phyloP scores from a whole-genome alignment of 2,797 vertebrate species.

The Melanotaenia trifasciata region DNA sequence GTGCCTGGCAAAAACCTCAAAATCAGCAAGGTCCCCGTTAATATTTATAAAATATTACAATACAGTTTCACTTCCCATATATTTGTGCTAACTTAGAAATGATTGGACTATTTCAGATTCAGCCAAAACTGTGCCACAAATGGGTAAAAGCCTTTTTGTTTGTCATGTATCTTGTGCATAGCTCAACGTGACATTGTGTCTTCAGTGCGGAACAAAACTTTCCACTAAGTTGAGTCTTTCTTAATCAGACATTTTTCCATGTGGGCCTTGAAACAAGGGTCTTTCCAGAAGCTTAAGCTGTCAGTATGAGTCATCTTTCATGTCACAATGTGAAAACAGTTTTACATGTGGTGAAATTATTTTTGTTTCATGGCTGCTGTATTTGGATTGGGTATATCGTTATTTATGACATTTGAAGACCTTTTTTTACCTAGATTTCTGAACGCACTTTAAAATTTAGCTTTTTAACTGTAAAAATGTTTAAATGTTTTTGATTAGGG shows the following conservation, averaged over 20 bases:
- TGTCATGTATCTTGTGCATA: conserved; percentile 26
- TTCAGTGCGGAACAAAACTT: conserved; percentile 43
- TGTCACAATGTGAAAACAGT: conserved; percentile 43
- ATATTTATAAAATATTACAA: background rate
- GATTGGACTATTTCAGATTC: conserved; percentile 4
- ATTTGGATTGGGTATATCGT: conserved; percentile 19
- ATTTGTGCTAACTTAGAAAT: background rate
- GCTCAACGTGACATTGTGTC: conserved; percentile 43
- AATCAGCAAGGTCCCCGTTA: too few relatives aligned
- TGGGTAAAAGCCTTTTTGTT: conserved; percentile 14
- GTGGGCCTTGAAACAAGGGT: conserved; percentile 27
- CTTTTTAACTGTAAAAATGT: background rate
- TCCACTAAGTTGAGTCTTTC: conserved; percentile 43
- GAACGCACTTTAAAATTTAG: background rate
- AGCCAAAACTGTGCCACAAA: conserved; percentile 2
- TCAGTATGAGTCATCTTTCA: conserved; percentile 52
- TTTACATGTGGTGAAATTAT: conserved; percentile 32
- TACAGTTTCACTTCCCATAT: background rate
- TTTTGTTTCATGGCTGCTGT: conserved; percentile 49
- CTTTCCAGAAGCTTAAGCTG: conserved; percentile 54
- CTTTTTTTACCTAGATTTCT: conserved; percentile 8
- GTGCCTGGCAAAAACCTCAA: too few relatives aligned
- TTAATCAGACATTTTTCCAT: conserved; percentile 63
- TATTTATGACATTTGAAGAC: background rate
- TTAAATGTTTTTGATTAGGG: background rate